Evolutionary conservation across 2,797 vertebrate species (phyloP), one percentile per base, ranked within the genome.

Genomic region (Pipistrellus kuhlii): DNA sequence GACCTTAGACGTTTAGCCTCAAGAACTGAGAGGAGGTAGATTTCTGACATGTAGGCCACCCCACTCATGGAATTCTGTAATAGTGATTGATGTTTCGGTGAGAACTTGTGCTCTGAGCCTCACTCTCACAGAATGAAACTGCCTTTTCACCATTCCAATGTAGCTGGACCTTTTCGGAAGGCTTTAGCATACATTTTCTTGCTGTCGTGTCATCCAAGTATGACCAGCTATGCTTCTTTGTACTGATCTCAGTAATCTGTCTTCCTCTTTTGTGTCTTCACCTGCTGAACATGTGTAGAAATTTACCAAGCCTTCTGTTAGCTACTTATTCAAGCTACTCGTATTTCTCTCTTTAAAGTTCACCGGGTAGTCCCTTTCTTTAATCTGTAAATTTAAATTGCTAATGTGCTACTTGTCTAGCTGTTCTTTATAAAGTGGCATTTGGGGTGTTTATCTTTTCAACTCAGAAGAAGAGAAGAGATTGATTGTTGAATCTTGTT

Each of bases 321-420:
- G 90, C 88, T 85, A 89, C 75, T 89, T 94, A 87, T 41, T 73
- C 62, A 75, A 93, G 51, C 83, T 64, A 85, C 75, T 96, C 64
- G 14, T 68, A 85, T 92, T 96, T 86, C 83, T 78, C 44, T 76
- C 81, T 94, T 96, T 88, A 87, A 91, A 96, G 91, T 94, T 96
- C 86, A 90, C 71, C 46, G 12, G 78, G 62, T 55, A 91, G 48
- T 89, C 77, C 95, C 44, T 96, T 88, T 91, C 91, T 94, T 96
- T 91, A 88, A 96, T 96, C 87, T 59, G 80, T 38, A 57, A 57
- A 94, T 97, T 96, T 96, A 94, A 96, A 97, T 96, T 94, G 95
- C 96, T 94, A 94, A 96, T 96, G 71, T 32, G 59, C 53, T 68
- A 38, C 89, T 94, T 96, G 93, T 93, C 93, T 95, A 71, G 93